phyloP scores from a whole-genome alignment of 2,113 vertebrate genomes.

The Spheniscus mendiculus region DNA sequence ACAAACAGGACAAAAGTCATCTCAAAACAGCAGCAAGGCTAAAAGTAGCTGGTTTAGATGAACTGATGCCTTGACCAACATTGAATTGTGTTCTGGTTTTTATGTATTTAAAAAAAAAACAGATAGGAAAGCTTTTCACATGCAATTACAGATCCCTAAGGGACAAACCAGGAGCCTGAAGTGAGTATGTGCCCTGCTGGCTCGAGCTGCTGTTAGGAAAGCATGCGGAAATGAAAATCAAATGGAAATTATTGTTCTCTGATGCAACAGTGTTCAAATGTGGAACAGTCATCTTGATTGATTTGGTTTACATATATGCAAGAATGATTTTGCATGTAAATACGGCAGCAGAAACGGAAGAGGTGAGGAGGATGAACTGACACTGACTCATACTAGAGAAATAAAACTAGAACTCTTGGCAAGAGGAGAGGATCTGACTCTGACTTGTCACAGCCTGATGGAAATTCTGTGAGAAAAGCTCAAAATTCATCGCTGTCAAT shows the following conservation, averaged over 20 bases:
- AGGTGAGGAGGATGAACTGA: neutral
- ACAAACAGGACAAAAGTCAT: neutral
- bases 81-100: neutral
- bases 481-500: neutral
- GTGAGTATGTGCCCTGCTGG: neutral
- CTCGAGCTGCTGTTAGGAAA: neutral
- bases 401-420: neutral
- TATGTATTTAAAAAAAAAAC: neutral
- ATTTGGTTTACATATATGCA: neutral
- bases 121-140: neutral
- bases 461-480: neutral
- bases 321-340: neutral
- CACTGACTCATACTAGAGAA: neutral
- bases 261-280: neutral
- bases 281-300: neutral
- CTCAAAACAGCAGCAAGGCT: neutral
- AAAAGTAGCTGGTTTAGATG: neutral
- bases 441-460: neutral
- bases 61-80: neutral
- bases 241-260: neutral
- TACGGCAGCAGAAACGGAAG: neutral
- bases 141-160: neutral
- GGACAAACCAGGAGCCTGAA: neutral
- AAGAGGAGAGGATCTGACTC: neutral
- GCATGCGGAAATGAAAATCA: neutral